Evolutionary conservation across 1,140 invertebrate genomes (phyloP), one percentile per base, ranked within the genome.

Genomic region (Zophobas atratus): DNA sequence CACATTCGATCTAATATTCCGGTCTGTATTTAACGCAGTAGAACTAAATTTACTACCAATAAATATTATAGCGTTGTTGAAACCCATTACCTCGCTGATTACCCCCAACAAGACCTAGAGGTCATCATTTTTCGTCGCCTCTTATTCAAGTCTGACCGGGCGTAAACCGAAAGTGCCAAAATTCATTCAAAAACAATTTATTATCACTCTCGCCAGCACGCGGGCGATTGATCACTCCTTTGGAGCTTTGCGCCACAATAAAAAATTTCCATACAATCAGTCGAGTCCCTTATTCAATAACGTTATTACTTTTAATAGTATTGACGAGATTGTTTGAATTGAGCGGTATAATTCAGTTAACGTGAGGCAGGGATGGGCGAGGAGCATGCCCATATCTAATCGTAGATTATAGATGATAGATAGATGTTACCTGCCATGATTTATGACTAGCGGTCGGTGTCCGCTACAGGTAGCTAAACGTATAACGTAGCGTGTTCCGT

Each of bases 341-440:
- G 63, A 77, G 38, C 75, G 46, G 73, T 75, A 43, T 75, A 77
- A 70, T 71, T 70, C 75, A 71, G 49, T 70, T 77, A 77, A 71
- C 39, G 8, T 51, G 32, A 63, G 67, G 34, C 53, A 60, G 70
- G 60, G 76, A 67, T 79, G 80, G 80, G 77, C 74, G 73, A 70
- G 55, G 56, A 71, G 32, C 46, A 81, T 77, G 75, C 80, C 80
- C 80, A 79, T 81, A 77, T 75, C 80, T 81, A 81, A 81, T 81
- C 77, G 75, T 73, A 76, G 80, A 81, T 81, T 77, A 79, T 71
- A 73, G 75, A 76, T 79, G 80, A 81, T 81, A 81, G 77, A 81
- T 79, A 71, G 77, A 81, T 81, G 80, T 79, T 81, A 81, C 77
- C 80, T 81, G 80, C 39, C 74, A 74, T 81, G 80, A 81, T 81